Percentiles rank a stretch among this genome's conserved stretches.
Conservation (phyloP, 2,113 vertebrate genomes). For the Bos taurus region ARS-UCD2.0 NC_037329.1:23624001-23624500, state of each 20-base stretch:
- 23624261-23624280: slow-evolving; percentile 69
- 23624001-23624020: slow-evolving; percentile 8
- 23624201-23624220: slow-evolving; percentile 61
- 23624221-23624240: slow-evolving; percentile 61
- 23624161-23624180: slow-evolving; percentile 56
- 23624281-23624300: slow-evolving; percentile 99
- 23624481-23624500: slow-evolving; percentile 72
- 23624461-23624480: slow-evolving; percentile 58
- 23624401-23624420: slow-evolving; percentile 67
- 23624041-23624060: background rate
- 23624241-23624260: slow-evolving; percentile 46
- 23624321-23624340: slow-evolving; percentile 99
- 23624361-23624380: slow-evolving; percentile 73
- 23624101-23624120: slow-evolving; percentile 68
- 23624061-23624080: background rate
- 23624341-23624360: slow-evolving; percentile 92
- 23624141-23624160: slow-evolving; percentile 52
- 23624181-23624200: slow-evolving; percentile 21
- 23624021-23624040: slow-evolving; percentile 30
- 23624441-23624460: slow-evolving; percentile 64
- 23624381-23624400: slow-evolving; percentile 60
- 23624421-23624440: slow-evolving; percentile 65
- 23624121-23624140: slow-evolving; percentile 44
- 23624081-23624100: background rate
- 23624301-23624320: slow-evolving; percentile 94